phyloP scores from a whole-genome alignment of 1,140 invertebrate species.

The Solen grandis region DNA sequence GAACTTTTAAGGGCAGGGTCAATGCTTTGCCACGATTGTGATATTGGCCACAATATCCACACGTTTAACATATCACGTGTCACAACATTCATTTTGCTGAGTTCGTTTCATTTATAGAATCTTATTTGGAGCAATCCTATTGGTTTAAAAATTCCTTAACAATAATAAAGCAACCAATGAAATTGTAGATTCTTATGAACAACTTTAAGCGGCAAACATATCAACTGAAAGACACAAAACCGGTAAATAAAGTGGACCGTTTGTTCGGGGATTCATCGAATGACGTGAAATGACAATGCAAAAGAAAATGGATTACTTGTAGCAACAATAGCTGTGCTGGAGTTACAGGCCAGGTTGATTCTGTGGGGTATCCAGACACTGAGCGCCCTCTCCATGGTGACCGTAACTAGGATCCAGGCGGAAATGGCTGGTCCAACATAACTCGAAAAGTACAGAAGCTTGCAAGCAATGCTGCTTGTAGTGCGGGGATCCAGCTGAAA shows the following conservation, averaged over 20 bases:
- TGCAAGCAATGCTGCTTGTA: background rate
- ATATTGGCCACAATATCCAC: no score
- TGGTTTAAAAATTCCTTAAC: no score
- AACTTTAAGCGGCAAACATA: background rate
- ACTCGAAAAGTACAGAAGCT: constrained; percentile 1
- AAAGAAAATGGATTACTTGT: background rate
- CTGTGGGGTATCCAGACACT: constrained; percentile 43
- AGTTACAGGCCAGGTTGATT: constrained; percentile 21
- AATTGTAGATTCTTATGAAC: background rate
- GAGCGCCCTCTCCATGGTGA: constrained; percentile 24
- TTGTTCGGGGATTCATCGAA: no score
- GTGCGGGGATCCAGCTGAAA: background rate
- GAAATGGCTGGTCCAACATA: constrained; percentile 27
- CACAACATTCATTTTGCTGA: no score
- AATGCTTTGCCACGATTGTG: no score
- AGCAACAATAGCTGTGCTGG: constrained; percentile 12
- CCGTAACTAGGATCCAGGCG: constrained; percentile 34
- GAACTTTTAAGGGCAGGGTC: no score
- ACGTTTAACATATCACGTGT: no score
- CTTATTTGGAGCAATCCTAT: no score
- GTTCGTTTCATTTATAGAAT: no score
- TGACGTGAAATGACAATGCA: no score
- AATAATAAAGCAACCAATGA: no score
- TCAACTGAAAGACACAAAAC: background rate
- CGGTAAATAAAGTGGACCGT: no score